Evolutionary conservation across 2,113 vertebrate species (phyloP).

Genomic region (Epinephelus moara): DNA sequence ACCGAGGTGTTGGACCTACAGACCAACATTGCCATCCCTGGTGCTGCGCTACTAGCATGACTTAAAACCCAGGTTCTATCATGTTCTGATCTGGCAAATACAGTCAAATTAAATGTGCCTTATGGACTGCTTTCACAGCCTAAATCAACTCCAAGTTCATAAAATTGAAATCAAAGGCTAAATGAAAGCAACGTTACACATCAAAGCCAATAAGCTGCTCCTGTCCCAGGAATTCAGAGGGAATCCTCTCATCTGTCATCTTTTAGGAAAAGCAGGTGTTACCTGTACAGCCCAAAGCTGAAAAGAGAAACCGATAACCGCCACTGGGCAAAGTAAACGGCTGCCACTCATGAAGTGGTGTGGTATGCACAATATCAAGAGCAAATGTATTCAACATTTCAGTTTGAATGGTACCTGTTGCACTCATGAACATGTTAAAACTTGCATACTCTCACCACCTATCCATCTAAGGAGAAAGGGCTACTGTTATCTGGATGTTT

Average conservation of each 20-base stretch:
- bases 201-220: constrained; percentile 32
- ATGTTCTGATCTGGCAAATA: constrained; percentile 17
- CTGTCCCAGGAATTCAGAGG: neutral
- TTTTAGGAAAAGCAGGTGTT: constrained; percentile 47
- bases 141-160: constrained; percentile 26
- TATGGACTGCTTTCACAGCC: constrained; percentile 20
- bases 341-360: neutral
- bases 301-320: constrained; percentile 20
- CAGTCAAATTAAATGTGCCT: constrained; percentile 11
- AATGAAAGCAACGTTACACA: constrained; percentile 28
- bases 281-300: constrained; percentile 2
- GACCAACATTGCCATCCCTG: too few species aligned
- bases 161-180: constrained; percentile 43
- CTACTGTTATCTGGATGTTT: constrained; percentile 32
- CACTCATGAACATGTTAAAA: constrained; percentile 17
- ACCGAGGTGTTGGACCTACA: neutral
- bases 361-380: constrained; percentile 7
- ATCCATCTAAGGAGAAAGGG: constrained; percentile 48
- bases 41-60: neutral
- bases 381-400: constrained; percentile 32
- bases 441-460: constrained; percentile 11
- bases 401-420: constrained; percentile 8
- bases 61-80: neutral
- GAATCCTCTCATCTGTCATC: constrained; percentile 38
- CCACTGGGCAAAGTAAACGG: constrained; percentile 5